Percentiles rank a stretch among this genome's conserved stretches.
phyloP scores from a whole-genome alignment of 1,140 invertebrate genomes.

The Metopolophium dirhodum region DNA sequence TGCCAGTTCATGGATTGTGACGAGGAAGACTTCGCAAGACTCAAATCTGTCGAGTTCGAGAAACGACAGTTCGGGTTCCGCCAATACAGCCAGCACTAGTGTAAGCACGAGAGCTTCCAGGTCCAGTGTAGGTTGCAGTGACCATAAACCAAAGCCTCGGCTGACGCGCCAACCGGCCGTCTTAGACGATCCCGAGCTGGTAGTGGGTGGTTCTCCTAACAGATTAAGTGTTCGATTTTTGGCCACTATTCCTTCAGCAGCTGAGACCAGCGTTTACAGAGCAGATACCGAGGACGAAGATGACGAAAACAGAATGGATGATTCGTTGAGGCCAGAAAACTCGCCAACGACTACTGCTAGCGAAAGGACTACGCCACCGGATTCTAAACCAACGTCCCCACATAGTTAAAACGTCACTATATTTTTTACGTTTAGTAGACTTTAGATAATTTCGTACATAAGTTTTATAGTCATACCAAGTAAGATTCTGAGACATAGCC shows the following conservation, averaged over 20 bases:
- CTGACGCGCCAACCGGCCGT: slow-evolving; percentile 77
- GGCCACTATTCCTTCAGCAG: slow-evolving; percentile 81
- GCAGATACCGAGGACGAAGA: slow-evolving; percentile 68
- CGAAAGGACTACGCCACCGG: background rate
- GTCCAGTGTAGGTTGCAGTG: slow-evolving; percentile 68
- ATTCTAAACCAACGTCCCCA: background rate
- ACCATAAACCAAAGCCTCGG: slow-evolving; percentile 69
- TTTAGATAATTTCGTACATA: background rate
- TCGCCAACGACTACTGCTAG: background rate
- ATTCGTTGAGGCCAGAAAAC: background rate
- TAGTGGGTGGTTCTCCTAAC: slow-evolving; percentile 60
- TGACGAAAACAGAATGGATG: background rate
- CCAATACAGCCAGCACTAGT: slow-evolving; percentile 82
- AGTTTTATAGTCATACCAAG: background rate
- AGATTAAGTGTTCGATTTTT: slow-evolving; percentile 73
- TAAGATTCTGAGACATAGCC: slow-evolving; percentile 15
- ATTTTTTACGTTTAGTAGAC: background rate
- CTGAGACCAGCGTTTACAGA: slow-evolving; percentile 77
- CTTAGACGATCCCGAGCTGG: slow-evolving; percentile 60
- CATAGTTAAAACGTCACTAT: slow-evolving; percentile 5
- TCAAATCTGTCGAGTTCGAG: slow-evolving; percentile 83
- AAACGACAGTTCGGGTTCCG: slow-evolving; percentile 87
- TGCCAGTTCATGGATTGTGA: slow-evolving; percentile 85
- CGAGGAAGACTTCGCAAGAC: slow-evolving; percentile 87
- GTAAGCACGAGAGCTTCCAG: slow-evolving; percentile 79